Conservation (phyloP, 92 coral and sea anemone species). For the Palythoa grandis region DNA sequence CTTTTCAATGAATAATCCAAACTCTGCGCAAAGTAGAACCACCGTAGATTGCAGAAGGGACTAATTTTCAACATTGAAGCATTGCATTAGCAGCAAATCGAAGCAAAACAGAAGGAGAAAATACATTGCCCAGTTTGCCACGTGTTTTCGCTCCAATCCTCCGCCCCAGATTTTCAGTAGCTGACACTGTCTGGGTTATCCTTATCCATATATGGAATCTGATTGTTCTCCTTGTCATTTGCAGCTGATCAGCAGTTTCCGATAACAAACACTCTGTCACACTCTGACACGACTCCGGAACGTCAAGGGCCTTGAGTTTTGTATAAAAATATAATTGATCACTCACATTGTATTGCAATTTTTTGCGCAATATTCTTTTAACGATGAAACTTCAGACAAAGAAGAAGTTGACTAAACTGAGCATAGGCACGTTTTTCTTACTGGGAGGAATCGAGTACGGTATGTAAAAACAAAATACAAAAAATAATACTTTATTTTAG, state of each 20-base stretch:
- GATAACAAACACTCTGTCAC: neutral
- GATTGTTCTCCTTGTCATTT: slow-evolving; percentile 45
- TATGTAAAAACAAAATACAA: slow-evolving; percentile 32
- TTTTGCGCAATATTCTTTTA: neutral
- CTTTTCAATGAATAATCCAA: neutral
- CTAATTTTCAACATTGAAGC: neutral
- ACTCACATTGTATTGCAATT: neutral
- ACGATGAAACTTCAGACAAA: slow-evolving; percentile 57
- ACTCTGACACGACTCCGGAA: too few relatives aligned
- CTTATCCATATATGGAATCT: slow-evolving; percentile 46
- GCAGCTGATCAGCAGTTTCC: slow-evolving; percentile 39
- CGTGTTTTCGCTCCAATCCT: slow-evolving; percentile 98
- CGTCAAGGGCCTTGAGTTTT: too few relatives aligned
- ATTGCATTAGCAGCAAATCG: neutral
- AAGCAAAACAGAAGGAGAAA: slow-evolving; percentile 26
- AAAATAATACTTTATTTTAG: too few relatives aligned
- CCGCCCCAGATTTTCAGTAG: slow-evolving; percentile 71
- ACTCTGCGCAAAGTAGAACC: slow-evolving; percentile 1
- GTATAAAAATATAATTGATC: too few relatives aligned
- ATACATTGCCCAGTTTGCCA: slow-evolving; percentile 55
- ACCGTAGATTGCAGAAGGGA: neutral
- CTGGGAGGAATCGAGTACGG: slow-evolving; percentile 96
- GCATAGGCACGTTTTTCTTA: slow-evolving; percentile 85
- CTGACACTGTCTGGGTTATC: slow-evolving; percentile 32
- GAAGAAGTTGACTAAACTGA: slow-evolving; percentile 74